phyloP scores from a whole-genome alignment of 2,888 invertebrate genomes.

The Gerosis bhagava region DNA sequence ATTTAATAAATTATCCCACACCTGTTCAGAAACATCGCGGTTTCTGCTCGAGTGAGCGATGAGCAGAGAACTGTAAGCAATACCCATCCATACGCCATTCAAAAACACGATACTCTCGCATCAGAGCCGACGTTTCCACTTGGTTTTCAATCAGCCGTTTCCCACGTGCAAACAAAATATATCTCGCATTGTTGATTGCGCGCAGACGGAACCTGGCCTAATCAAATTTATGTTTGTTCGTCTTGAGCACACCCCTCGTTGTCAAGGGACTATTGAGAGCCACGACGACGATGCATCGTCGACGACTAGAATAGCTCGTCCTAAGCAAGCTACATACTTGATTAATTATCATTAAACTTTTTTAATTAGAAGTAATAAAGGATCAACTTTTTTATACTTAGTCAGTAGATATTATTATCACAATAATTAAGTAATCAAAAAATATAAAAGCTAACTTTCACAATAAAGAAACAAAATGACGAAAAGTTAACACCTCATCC shows the following conservation, averaged over 20 bases:
- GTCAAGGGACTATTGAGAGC: neutral
- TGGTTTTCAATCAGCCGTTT: constrained; percentile 40
- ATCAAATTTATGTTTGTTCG: constrained; percentile 78
- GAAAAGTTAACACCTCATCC: no score
- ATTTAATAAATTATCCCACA: constrained; percentile 15
- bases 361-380: no score
- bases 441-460: no score
- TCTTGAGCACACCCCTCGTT: constrained; percentile 51
- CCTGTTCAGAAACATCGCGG: constrained; percentile 13
- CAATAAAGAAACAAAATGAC: no score
- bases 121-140: constrained; percentile 28
- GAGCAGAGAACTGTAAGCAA: no score
- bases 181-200: constrained; percentile 61
- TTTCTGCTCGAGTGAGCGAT: constrained; percentile 3
- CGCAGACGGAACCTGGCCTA: constrained; percentile 64
- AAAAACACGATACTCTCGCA: neutral
- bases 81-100: constrained; percentile 6
- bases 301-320: no score
- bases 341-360: no score
- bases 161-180: constrained; percentile 60
- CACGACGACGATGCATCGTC: constrained; percentile 10
- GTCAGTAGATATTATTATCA: no score
- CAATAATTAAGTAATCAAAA: no score
- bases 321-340: no score
- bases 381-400: no score